A percentile compares a stretch with the other conserved stretches of the same genome.
These are phyloP conservation scores for Cryptocephalus primarius DNA, from an alignment of 2,888 invertebrate species.

Conservation along the genomic window DNA sequence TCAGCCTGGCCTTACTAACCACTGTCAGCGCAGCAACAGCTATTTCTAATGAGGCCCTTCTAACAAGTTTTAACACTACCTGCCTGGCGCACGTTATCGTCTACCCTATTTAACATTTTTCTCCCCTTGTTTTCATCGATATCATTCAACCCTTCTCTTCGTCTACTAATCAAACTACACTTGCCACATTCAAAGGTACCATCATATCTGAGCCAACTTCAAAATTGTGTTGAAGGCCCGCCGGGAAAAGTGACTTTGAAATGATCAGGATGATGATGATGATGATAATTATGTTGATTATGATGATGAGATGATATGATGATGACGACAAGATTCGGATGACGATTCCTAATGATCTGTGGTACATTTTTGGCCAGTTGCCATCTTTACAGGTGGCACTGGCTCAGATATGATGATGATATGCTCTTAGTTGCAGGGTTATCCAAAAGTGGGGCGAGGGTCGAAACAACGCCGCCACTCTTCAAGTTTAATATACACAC, in stretches of 20 bases:
- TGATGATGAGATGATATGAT: constrained; percentile 6
- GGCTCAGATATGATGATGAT: constrained; percentile 58
- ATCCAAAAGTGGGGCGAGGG: constrained; percentile 39
- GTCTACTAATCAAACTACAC: constrained; percentile 15
- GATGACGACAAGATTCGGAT: constrained; percentile 3
- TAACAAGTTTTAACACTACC: constrained; percentile 7
- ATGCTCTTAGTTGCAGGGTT: constrained; percentile 46
- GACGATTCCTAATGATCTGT: too few relatives aligned
- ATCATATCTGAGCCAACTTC: constrained; percentile 53
- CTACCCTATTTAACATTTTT: background rate
- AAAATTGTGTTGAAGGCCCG: constrained; percentile 25
- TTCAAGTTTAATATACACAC: constrained; percentile 16
- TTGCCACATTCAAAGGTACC: constrained; percentile 49
- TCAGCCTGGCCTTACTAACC: constrained; percentile 9
- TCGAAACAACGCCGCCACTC: background rate
- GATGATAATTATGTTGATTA: background rate
- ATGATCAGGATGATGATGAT: background rate
- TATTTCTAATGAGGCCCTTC: constrained; percentile 5
- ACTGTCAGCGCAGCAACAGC: constrained; percentile 3
- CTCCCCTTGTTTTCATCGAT: background rate
- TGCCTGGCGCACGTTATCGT: constrained; percentile 16
- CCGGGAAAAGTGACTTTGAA: constrained; percentile 39
- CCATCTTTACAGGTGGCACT: constrained; percentile 16
- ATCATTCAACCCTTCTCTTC: background rate
- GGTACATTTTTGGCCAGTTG: constrained; percentile 9